Evolutionary conservation across 2,113 vertebrate species (phyloP), one percentile per base, ranked within the genome.

Genomic region (Cavia aperea): DNA sequence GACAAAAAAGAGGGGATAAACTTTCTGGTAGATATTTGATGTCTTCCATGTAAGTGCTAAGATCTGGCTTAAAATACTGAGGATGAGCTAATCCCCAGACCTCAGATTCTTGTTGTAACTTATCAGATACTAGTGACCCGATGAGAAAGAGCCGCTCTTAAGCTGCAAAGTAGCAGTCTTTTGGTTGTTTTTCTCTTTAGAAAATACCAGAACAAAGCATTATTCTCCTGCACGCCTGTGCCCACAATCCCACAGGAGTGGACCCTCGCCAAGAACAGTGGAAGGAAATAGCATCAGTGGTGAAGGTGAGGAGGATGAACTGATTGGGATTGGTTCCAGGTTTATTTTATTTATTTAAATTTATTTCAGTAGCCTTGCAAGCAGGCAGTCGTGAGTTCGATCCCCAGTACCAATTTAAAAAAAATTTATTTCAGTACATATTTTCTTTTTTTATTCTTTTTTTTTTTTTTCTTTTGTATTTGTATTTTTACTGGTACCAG

Each of bases 211-310:
- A 99, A 94, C 97, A 98, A 89, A 99, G 99, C 95, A 97, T 99
- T 88, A 98, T 99, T 95, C 93, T 99, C 81, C 94, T 99, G 93
- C 99, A 99, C 0, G 99, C 99, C 19, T 99, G 99, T 13, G 99
- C 99, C 79, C 99, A 99, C 97, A 99, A 99, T 94, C 99, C 99
- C 90, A 99, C 99, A 0, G 99, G 99, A 21, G 99, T 99, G 95
- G 99, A 99, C 97, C 99, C 99, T 9, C 98, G 82, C 66, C 98
- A 98, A 0, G 99, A 99, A 95, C 99, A 99, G 82, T 99, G 99
- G 99, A 99, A 99, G 96, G 99, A 99, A 96, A 94, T 99, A 3
- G 97, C 98, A 1, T 95, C 97, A 11, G 0, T 93, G 4, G 98
- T 99, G 88, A 99, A 99, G 98, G 99, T 99, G 94, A 97, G 97